A percentile compares a stretch with the other conserved stretches of the same genome.
These are phyloP conservation scores for Albula glossodonta DNA, from an alignment of 2,113 vertebrate species.

Conservation along the genomic window DNA sequence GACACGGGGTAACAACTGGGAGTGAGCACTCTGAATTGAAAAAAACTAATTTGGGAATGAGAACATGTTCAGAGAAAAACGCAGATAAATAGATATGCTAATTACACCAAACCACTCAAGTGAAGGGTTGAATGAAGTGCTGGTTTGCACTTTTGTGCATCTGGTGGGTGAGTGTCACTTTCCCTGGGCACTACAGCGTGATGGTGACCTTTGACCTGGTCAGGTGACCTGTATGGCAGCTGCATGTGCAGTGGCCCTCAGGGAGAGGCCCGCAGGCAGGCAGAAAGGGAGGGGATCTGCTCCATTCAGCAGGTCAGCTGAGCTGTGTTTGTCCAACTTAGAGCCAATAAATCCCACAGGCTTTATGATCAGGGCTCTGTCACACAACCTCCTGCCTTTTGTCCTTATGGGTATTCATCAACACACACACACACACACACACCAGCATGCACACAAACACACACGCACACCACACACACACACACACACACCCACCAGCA, in stretches of 20 bases:
- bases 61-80: no score
- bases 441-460: background rate
- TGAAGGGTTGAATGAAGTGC: background rate
- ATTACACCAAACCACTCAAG: background rate
- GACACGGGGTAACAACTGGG: no score
- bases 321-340: slow-evolving; percentile 75
- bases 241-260: slow-evolving; percentile 21
- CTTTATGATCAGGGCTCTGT: slow-evolving; percentile 74
- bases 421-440: slow-evolving; percentile 48
- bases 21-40: no score
- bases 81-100: background rate
- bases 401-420: slow-evolving; percentile 74
- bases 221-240: slow-evolving; percentile 24
- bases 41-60: no score
- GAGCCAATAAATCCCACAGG: slow-evolving; percentile 77
- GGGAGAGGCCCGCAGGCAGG: slow-evolving; percentile 36
- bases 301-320: slow-evolving; percentile 70
- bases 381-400: slow-evolving; percentile 78
- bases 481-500: background rate
- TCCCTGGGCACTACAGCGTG: background rate
- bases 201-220: slow-evolving; percentile 33
- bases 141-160: background rate
- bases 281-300: background rate
- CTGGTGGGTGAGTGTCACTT: background rate
- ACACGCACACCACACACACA: background rate